A percentile compares a stretch with the other conserved stretches of the same genome.
Evolutionary conservation across 2,797 vertebrate genomes (phyloP).

Genomic region (Erpetoichthys calabaricus): DNA sequence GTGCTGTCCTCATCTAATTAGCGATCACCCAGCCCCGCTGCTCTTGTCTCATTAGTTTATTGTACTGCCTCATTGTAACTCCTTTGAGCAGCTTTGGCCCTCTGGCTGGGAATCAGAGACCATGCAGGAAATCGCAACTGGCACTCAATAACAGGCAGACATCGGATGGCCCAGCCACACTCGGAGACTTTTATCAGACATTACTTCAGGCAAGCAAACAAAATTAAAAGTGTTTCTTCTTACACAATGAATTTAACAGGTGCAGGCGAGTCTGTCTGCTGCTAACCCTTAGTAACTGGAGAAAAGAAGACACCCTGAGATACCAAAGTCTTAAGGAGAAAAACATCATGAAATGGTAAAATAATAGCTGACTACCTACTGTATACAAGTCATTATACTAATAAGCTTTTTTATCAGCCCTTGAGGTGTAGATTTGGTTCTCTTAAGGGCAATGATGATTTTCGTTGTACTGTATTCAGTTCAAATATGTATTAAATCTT

Average conservation of each 20-base stretch:
- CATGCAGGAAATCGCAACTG: neutral
- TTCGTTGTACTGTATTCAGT: too few species aligned
- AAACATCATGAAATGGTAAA: too few species aligned
- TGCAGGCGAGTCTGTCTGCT: neutral
- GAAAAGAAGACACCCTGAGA: too few species aligned
- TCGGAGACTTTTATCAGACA: neutral
- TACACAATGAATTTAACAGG: neutral
- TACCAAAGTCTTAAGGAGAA: too few species aligned
- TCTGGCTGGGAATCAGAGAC: neutral
- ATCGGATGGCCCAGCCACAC: neutral
- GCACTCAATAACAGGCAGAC: neutral
- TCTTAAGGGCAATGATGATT: too few species aligned
- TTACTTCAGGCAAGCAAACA: neutral
- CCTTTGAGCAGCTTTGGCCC: neutral
- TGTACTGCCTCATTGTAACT: neutral
- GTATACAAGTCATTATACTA: too few species aligned
- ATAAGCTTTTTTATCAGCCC: too few species aligned
- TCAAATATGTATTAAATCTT: too few species aligned
- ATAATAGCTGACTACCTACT: too few species aligned
- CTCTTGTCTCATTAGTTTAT: conserved; percentile 3
- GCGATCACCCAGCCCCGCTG: neutral
- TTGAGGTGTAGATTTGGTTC: too few species aligned
- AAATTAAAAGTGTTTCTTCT: neutral
- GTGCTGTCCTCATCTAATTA: conserved; percentile 1
- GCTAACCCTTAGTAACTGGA: too few species aligned